Percentiles rank a stretch among this genome's conserved stretches.
phyloP scores from a whole-genome alignment of 2,888 invertebrate species.

The Sarcophaga caerulescens region DNA sequence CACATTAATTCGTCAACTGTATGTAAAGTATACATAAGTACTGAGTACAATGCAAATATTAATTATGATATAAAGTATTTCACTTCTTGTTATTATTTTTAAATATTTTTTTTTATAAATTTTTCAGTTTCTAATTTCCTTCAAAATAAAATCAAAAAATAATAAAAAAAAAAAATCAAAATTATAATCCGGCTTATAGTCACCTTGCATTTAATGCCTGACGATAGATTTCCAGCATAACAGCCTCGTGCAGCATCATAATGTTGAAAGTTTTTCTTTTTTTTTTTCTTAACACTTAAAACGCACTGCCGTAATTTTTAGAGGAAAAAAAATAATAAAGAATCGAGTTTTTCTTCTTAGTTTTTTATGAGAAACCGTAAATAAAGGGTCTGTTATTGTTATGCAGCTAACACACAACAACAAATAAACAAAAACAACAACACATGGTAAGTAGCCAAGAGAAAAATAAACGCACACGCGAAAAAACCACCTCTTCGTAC shows the following conservation, averaged over 20 bases:
- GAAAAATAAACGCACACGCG: conserved; percentile 51
- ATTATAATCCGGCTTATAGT: conserved; percentile 64
- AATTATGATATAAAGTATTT: too few species aligned
- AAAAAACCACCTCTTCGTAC: conserved; percentile 36
- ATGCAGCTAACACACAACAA: neutral
- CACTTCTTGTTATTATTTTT: too few species aligned
- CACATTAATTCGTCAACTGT: too few species aligned
- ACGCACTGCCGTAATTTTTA: conserved; percentile 25
- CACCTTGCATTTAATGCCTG: conserved; percentile 82
- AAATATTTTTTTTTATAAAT: too few species aligned
- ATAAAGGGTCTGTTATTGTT: conserved; percentile 12
- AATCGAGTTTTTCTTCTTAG: too few species aligned
- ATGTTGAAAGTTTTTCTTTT: conserved; percentile 48
- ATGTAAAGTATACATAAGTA: too few species aligned
- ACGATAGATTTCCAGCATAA: conserved; percentile 82
- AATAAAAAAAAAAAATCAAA: neutral
- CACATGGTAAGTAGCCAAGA: neutral
- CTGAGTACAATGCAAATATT: too few species aligned
- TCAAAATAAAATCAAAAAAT: neutral
- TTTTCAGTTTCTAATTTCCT: too few species aligned
- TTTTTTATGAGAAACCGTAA: conserved; percentile 10
- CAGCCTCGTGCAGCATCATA: conserved; percentile 82
- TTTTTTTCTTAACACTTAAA: neutral
- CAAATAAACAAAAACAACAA: conserved; percentile 1
- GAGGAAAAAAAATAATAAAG: neutral